Percentiles rank a stretch among this genome's conserved stretches.
Evolutionary conservation across 1,140 invertebrate genomes (phyloP).

Genomic region (Batillaria attramentaria): DNA sequence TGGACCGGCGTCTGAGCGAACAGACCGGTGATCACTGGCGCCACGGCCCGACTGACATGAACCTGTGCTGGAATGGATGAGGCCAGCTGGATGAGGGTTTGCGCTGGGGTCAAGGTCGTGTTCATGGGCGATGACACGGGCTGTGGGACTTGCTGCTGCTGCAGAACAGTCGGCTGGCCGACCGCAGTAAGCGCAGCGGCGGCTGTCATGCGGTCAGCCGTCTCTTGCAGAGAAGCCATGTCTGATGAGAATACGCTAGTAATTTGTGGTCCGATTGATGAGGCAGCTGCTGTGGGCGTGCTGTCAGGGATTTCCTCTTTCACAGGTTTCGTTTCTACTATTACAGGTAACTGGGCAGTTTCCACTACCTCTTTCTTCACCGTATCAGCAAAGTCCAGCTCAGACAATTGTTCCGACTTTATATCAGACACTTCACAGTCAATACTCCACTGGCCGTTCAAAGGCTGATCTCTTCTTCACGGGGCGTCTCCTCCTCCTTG

Average conservation of each 20-base stretch:
- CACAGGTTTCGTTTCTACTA: background rate
- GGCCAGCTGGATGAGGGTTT: conserved; percentile 28
- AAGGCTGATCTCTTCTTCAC: conserved; percentile 17
- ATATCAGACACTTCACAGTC: conserved; percentile 10
- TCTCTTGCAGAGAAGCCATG: background rate
- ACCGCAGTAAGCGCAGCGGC: conserved; percentile 24
- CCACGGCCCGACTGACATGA: too few species aligned
- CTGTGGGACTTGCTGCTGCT: conserved; percentile 23
- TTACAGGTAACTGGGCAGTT: too few species aligned
- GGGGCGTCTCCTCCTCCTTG: conserved; percentile 13
- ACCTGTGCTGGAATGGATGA: conserved; percentile 2
- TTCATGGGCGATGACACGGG: background rate
- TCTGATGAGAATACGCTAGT: background rate
- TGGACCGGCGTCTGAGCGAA: too few species aligned
- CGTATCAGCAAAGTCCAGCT: conserved; percentile 4
- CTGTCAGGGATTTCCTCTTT: background rate
- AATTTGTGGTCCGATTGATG: too few species aligned
- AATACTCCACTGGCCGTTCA: conserved; percentile 8
- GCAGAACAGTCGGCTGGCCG: conserved; percentile 8
- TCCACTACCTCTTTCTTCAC: background rate
- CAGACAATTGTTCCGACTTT: conserved; percentile 12
- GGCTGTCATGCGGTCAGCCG: conserved; percentile 13
- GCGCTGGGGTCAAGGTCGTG: conserved; percentile 19
- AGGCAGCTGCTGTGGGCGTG: background rate
- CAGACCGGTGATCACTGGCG: too few species aligned